phyloP scores from a whole-genome alignment of 2,113 vertebrate genomes.

The Eira barbara region DNA sequence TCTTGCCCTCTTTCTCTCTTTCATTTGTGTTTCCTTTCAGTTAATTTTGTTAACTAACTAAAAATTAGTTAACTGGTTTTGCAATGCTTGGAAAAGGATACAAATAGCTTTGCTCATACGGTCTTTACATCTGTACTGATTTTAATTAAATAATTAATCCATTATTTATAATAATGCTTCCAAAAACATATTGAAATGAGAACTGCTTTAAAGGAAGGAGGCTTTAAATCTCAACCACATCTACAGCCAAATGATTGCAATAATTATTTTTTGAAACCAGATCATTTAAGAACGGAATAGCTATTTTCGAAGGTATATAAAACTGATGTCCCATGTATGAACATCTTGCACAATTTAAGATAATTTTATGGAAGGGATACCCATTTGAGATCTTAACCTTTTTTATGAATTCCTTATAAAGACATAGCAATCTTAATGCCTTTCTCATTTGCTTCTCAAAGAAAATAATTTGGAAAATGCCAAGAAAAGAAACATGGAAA shows the following conservation, averaged over 20 bases:
- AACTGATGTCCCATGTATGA: neutral
- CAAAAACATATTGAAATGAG: neutral
- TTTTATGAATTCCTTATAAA: slow-evolving; percentile 49
- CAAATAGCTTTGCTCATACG: neutral
- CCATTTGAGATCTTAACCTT: slow-evolving; percentile 14
- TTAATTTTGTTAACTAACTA: neutral
- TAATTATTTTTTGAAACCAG: neutral
- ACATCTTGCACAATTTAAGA: neutral
- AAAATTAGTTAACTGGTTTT: neutral
- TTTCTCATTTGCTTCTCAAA: slow-evolving; percentile 31
- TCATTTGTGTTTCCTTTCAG: neutral
- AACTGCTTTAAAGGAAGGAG: neutral
- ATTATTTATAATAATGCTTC: neutral
- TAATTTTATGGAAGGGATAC: neutral
- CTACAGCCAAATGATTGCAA: neutral
- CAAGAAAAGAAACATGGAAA: neutral
- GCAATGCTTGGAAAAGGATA: neutral
- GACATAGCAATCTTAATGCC: neutral
- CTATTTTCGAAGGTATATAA: neutral
- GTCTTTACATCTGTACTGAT: neutral
- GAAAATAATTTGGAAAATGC: slow-evolving; percentile 31
- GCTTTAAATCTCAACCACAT: neutral
- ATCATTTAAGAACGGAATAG: neutral
- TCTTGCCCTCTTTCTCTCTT: neutral
- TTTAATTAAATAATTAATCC: neutral